These are phyloP conservation scores for Fukomys damarensis DNA, from an alignment of 2,113 vertebrate genomes.

Conservation along the genomic window DNA sequence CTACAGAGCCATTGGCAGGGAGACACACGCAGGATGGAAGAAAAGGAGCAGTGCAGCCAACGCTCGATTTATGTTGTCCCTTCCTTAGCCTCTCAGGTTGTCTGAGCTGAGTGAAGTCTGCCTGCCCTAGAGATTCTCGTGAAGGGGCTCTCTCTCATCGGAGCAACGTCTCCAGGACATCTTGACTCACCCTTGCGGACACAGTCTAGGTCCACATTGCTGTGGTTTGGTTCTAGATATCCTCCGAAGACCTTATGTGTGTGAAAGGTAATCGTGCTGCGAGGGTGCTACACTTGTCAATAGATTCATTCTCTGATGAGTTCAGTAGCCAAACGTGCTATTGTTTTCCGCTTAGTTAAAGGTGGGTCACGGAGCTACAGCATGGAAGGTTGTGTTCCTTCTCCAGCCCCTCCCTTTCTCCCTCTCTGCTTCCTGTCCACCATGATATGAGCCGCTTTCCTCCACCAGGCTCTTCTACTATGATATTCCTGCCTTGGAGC, in stretches of 20 bases:
- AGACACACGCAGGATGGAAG: neutral
- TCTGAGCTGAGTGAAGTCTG: neutral
- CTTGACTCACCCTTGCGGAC: neutral
- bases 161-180: neutral
- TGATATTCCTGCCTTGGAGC: neutral
- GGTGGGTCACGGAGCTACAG: neutral
- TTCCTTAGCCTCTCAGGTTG: neutral
- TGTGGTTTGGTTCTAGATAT: neutral
- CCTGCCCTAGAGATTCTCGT: neutral
- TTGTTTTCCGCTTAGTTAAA: neutral
- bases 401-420: neutral
- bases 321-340: neutral
- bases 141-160: too few species aligned
- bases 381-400: neutral
- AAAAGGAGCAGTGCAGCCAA: neutral
- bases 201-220: neutral
- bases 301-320: neutral
- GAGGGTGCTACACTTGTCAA: neutral
- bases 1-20: neutral
- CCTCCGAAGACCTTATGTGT: neutral
- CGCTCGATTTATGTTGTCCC: neutral
- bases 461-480: neutral
- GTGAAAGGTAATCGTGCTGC: neutral
- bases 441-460: too few species aligned
- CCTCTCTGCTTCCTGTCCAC: neutral